These are phyloP conservation scores for Platysteira castanea DNA, from an alignment of 2,113 vertebrate species.

Conservation along the genomic window DNA sequence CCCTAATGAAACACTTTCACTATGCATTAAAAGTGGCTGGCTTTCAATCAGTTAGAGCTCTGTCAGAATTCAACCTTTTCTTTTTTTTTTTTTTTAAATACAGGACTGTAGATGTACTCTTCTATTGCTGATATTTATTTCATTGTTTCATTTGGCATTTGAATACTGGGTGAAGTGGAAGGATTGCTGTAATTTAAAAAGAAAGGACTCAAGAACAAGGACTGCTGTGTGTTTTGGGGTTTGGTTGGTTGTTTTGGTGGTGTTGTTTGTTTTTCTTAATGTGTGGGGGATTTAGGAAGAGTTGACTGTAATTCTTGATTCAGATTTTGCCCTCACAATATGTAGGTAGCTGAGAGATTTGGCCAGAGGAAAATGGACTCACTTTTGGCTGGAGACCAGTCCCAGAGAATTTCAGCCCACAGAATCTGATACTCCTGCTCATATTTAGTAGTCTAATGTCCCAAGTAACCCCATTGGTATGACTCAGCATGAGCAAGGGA, in stretches of 20 bases:
- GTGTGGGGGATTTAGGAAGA: not conserved
- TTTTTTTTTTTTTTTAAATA: not conserved
- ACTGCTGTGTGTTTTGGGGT: not conserved
- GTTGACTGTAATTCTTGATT: not conserved
- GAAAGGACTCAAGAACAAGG: not conserved
- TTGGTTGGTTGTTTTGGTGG: not conserved
- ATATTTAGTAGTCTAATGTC: constrained; percentile 45
- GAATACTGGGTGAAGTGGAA: not conserved
- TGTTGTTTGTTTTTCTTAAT: not conserved
- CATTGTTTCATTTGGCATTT: not conserved
- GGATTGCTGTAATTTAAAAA: not conserved
- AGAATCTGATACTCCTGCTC: constrained; percentile 46
- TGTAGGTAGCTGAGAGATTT: not conserved
- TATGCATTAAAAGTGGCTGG: constrained; percentile 38
- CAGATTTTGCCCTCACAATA: not conserved
- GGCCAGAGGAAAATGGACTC: not conserved
- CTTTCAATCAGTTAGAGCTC: constrained; percentile 32
- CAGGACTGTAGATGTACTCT: not conserved
- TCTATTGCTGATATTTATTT: not conserved
- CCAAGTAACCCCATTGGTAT: not conserved
- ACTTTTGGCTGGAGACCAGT: constrained; percentile 33
- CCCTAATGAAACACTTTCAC: constrained; percentile 57
- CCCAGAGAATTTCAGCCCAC: constrained; percentile 25
- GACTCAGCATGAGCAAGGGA: constrained; percentile 30
- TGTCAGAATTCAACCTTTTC: not conserved